Evolutionary conservation across 1,140 invertebrate species (phyloP).

Genomic region (Teleogryllus occipitalis): DNA sequence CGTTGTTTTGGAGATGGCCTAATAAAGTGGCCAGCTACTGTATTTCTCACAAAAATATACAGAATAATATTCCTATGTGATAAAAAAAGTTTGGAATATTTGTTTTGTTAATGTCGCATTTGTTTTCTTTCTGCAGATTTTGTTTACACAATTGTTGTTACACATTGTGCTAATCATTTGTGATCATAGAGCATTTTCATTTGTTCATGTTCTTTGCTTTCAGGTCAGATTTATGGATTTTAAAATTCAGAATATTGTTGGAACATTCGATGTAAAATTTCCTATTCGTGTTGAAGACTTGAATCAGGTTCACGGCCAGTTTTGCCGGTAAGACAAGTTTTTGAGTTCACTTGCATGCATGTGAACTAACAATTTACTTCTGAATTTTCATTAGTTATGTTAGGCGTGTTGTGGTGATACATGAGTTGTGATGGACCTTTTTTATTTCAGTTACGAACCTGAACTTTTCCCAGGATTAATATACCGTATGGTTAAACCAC

Average conservation of each 20-base stretch:
- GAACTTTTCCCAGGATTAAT: slow-evolving; percentile 95
- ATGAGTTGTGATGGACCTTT: slow-evolving; percentile 4
- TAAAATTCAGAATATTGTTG: slow-evolving; percentile 99
- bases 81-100: no score
- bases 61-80: no score
- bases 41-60: no score
- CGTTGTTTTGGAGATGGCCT: no score
- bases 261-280: slow-evolving; percentile 95
- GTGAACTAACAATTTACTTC: background rate
- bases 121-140: no score
- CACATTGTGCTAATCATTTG: background rate
- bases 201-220: slow-evolving; percentile 29
- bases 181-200: background rate
- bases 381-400: background rate
- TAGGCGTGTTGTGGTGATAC: background rate
- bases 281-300: slow-evolving; percentile 93
- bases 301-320: slow-evolving; percentile 90
- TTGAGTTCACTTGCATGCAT: background rate
- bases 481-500: slow-evolving; percentile 93
- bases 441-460: slow-evolving; percentile 60
- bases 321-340: slow-evolving; percentile 58
- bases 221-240: slow-evolving; percentile 93
- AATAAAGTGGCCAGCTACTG: no score
- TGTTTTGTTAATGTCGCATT: no score
- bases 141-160: no score